Evolutionary conservation across 2,888 invertebrate species (phyloP).

Genomic region (Drosophila niveifrons): DNA sequence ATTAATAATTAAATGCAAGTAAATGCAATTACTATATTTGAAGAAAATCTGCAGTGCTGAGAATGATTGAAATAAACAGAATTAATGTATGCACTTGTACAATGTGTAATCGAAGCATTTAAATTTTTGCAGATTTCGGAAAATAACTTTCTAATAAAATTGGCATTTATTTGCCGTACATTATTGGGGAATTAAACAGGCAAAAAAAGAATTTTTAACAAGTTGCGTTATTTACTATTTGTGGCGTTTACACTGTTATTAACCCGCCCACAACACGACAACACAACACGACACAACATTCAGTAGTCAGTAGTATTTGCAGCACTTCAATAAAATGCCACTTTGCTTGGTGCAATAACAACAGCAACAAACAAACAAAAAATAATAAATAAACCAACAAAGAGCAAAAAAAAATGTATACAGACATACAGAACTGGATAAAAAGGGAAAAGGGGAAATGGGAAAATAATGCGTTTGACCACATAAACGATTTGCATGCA

Average conservation of each 20-base stretch:
- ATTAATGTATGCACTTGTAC: background rate
- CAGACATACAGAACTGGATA: conserved; percentile 1
- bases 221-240: conserved; percentile 48
- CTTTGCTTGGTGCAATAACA: conserved; percentile 16
- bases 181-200: conserved; percentile 6
- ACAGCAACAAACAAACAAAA: conserved; percentile 9
- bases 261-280: conserved; percentile 57
- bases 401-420: background rate
- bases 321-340: conserved; percentile 34
- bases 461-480: conserved; percentile 76
- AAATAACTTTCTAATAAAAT: background rate
- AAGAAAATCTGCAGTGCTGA: background rate
- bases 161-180: background rate
- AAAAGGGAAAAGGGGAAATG: conserved; percentile 39
- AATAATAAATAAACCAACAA: conserved; percentile 27
- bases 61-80: background rate
- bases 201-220: conserved; percentile 24
- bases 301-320: conserved; percentile 17
- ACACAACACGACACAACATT: conserved; percentile 43
- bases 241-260: conserved; percentile 71
- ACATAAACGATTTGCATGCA: conserved; percentile 79
- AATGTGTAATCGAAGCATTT: background rate
- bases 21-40: background rate
- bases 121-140: background rate
- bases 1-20: background rate